Base-by-base conservation (phyloP, 2,888 invertebrate genomes). In the Mycalesis mineus region DNA sequence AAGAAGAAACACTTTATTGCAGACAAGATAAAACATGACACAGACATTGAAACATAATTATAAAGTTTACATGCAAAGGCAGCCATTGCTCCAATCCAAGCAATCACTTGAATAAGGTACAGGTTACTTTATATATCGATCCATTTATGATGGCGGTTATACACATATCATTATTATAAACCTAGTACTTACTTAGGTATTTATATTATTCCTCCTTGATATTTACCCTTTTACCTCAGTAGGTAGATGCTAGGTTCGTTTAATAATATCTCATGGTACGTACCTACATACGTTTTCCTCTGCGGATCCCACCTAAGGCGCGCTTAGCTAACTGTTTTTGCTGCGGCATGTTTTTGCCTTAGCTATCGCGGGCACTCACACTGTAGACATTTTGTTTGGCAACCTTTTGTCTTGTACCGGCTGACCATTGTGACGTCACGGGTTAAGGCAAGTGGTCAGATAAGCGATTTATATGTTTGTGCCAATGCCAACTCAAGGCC, bases 291-390 rank as follows among this genome's bases (percentile, higher is more conserved):
- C 29, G 40, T 51, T 51, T 31, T 28, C 51, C 51, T 51, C 51
- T 51, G 40, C 51, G 29, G 52, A 52, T 52, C 42, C 52, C 36
- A 17, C 52, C 42, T 52, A 52, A 52, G 52, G 15, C 52, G 52
- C 42, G 52, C 56, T 61, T 56, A 54, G 59, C 61, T 61, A 56
- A 58, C 58, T 61, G 61, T 61, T 61, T 61, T 61, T 59, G 61
- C 57, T 39, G 22, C 36, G 57, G 42, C 51, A 49, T 62, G 62
- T 60, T 61, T 61, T 65, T 61, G 61, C 33, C 42, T 11, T 42
- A 11, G 9, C 14, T 13, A 14, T 47, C 9, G 14, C 1, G 29
- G 4, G 6, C 13, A 8, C 13, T 2, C 44, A 29, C 44, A 44
- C 29, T 44, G 7, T 3, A 1, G 29, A 44, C 44, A n/a, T 44